These are phyloP conservation scores for Phlogophora meticulosa DNA, from an alignment of 2,888 invertebrate genomes.

Conservation along the genomic window DNA sequence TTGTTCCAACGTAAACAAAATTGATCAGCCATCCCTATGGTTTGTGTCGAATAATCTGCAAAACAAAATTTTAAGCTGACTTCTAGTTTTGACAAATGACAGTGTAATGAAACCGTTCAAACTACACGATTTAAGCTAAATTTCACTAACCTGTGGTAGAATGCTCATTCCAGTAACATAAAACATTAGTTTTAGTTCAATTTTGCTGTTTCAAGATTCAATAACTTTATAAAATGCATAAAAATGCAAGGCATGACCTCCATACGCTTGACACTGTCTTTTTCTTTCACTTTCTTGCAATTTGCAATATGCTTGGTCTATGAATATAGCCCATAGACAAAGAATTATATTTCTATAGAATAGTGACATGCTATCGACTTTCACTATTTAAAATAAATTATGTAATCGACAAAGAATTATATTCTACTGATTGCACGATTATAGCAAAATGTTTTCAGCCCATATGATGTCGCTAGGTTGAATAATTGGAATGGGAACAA, in stretches of 20 bases:
- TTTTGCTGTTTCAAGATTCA: conserved; percentile 62
- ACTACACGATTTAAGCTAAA: conserved; percentile 30
- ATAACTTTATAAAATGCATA: conserved; percentile 78
- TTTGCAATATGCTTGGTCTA: conserved; percentile 55
- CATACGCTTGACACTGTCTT: conserved; percentile 84
- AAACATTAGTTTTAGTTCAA: conserved; percentile 71
- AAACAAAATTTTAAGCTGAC: conserved; percentile 74
- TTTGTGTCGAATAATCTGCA: conserved; percentile 76
- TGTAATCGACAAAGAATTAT: background rate
- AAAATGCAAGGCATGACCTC: conserved; percentile 90
- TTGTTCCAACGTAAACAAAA: conserved; percentile 95
- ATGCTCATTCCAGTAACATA: conserved; percentile 73
- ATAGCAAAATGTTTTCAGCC: no score
- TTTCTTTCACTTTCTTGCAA: conserved; percentile 81
- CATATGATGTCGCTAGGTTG: no score
- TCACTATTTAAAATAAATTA: background rate
- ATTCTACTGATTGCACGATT: background rate
- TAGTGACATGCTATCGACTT: background rate
- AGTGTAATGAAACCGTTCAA: conserved; percentile 55
- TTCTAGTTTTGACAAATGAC: conserved; percentile 73
- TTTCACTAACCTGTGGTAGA: conserved; percentile 70
- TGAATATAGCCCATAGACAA: conserved; percentile 46
- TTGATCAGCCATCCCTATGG: conserved; percentile 91
- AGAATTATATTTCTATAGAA: background rate
- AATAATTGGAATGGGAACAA: no score